Evolutionary conservation across 1,140 invertebrate genomes (phyloP), one percentile per base, ranked within the genome.

Genomic region (Pseudomyrmex pallidus): DNA sequence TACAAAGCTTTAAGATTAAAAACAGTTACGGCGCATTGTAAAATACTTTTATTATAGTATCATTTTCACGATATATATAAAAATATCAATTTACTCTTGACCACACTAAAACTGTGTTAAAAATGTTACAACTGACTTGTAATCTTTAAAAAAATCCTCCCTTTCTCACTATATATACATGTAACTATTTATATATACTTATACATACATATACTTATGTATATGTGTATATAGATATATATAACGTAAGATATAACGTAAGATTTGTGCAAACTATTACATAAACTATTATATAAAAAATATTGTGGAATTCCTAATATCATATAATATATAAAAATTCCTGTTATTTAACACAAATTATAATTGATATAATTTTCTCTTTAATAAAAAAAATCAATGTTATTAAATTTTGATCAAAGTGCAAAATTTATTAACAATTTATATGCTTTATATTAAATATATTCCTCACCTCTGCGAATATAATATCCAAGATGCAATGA

Each of bases 11-110:
- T 83, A 77, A 59, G 52, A 67, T 83, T 46, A 66, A 80, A 72
- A 77, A 62, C 25, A 83, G 20, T 67, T 83, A 35, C 35, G 25
- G 57, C 13, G 68, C 35, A 80, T 57, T 82, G 68, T 83, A 74
- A 66, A 64, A 83, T 83, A 83, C 44, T 77, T 77, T 68, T 35
- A 83, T 77, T 77, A 77, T 77, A 83, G 50, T 66, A 77, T 83
- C 44, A 83, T 15, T 57, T 48, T 35, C 44, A 78, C 54, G 2
- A 70, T 77, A 7, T 35, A 46, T 3, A 73, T 44, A 13, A 10
- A 20, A 56, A 56, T 67, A 22, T 3, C n/a, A 17, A 66, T 54
- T 66, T 56, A 66, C 17, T 9, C 20, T 77, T 77, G 20, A 62
- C 17, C 35, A 35, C 17, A 4, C 12, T 64, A 52, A 64, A 66